These are phyloP conservation scores for Xiphias gladius DNA, from an alignment of 2,113 vertebrate genomes.

Conservation along the genomic window DNA sequence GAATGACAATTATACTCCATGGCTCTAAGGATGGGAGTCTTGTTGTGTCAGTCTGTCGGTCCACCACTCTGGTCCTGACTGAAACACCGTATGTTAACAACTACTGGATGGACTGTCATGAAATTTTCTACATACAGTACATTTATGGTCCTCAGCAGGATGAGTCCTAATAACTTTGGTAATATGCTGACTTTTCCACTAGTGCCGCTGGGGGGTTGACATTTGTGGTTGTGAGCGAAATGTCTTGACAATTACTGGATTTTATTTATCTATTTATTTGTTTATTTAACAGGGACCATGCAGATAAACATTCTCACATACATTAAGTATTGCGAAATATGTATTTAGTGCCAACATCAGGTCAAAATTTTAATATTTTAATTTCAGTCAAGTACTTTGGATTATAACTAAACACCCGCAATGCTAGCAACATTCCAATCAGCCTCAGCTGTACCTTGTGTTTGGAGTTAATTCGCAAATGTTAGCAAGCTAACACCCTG, in stretches of 20 bases:
- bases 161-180: neutral
- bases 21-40: constrained; percentile 12
- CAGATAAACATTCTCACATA: neutral
- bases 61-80: neutral
- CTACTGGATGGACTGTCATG: neutral
- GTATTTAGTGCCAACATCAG: no score
- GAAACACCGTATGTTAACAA: neutral
- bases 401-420: neutral
- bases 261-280: no score
- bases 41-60: neutral
- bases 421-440: neutral
- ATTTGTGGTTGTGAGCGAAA: neutral
- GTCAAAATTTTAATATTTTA: no score
- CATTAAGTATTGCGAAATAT: no score
- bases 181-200: neutral
- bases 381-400: neutral
- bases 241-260: no score
- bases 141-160: neutral
- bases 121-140: neutral
- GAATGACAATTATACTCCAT: neutral
- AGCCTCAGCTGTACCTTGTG: neutral
- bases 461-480: neutral
- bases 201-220: neutral
- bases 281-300: neutral
- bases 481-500: no score